Base-by-base conservation (phyloP, 1,140 invertebrate species). In the Microplitis mediator region DNA sequence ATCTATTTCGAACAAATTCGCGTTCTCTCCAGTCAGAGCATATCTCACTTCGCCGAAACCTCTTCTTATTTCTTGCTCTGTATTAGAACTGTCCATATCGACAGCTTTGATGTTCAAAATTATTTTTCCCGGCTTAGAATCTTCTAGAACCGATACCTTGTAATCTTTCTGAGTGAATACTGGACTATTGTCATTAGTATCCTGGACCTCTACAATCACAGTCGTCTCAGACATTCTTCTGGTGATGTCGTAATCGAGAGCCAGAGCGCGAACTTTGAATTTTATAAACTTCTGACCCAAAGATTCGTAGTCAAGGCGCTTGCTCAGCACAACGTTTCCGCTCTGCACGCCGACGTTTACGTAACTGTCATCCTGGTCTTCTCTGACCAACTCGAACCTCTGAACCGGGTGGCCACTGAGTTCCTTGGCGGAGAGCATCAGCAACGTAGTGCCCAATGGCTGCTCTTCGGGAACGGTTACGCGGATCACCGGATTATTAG, bases 121-220 rank as follows among this genome's bases (percentile, higher is more conserved):
- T 3, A 89, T 85, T 77, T 93, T 92, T 0, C 91, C 90, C 70
- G 93, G 88, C 52, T 90, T 89, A 1, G 90, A 89, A 8, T 93
- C 93, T 84, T 95, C 94, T 0, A 90, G 76, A 4, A 95, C 88
- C 35, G 90, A 90, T 5, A 92, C 90, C 79, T 91, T 91, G 78
- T 94, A 94, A 4, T 90, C 91, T 73, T 87, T 88, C 76, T 92
- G 89, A 64, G 89, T 89, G 81, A 95, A 95, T 60, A 88, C 85
- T 0, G 95, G 94, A 76, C 89, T 89, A 80, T 96, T 95, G 78
- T 96, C 94, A 78, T 95, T 96, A 0, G 93, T 89, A 80, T 95
- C 95, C 73, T 90, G 84, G 35, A 94, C 88, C 71, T 91, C 89
- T 11, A 95, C 89, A 5, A 91, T 89, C 3, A 95, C 88, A 72